phyloP scores from a whole-genome alignment of 1,140 invertebrate species.

The Drosophila suzukii region DNA sequence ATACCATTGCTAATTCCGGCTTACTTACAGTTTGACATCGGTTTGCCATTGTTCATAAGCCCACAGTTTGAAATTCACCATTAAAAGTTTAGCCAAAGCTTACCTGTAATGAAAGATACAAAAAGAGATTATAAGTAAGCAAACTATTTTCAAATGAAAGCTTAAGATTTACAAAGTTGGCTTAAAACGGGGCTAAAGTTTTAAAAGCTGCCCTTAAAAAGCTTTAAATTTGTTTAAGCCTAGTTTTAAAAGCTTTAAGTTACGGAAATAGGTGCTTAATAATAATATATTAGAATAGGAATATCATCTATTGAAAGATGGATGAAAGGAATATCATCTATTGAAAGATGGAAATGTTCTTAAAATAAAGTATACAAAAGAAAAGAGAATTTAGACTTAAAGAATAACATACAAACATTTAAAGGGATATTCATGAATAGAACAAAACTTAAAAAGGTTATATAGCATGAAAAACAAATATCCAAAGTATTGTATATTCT shows the following conservation, averaged over 20 bases:
- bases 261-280: not conserved
- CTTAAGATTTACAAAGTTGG: not conserved
- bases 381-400: too few species aligned
- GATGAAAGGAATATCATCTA: too few species aligned
- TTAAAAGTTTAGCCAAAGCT: conserved; percentile 23
- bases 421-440: too few species aligned
- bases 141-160: conserved; percentile 1
- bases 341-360: too few species aligned
- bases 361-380: too few species aligned
- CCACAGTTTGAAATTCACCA: conserved; percentile 19
- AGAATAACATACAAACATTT: too few species aligned
- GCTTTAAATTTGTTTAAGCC: not conserved
- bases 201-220: conserved; percentile 1
- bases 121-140: not conserved
- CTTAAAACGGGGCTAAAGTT: not conserved
- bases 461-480: too few species aligned
- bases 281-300: too few species aligned
- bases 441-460: too few species aligned
- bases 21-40: conserved; percentile 16
- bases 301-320: too few species aligned
- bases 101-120: conserved; percentile 41
- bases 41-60: not conserved
- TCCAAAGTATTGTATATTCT: too few species aligned
- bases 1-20: not conserved
- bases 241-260: not conserved